These are phyloP conservation scores for Erythrolamprus reginae DNA, from an alignment of 2,113 vertebrate species.

Conservation along the genomic window DNA sequence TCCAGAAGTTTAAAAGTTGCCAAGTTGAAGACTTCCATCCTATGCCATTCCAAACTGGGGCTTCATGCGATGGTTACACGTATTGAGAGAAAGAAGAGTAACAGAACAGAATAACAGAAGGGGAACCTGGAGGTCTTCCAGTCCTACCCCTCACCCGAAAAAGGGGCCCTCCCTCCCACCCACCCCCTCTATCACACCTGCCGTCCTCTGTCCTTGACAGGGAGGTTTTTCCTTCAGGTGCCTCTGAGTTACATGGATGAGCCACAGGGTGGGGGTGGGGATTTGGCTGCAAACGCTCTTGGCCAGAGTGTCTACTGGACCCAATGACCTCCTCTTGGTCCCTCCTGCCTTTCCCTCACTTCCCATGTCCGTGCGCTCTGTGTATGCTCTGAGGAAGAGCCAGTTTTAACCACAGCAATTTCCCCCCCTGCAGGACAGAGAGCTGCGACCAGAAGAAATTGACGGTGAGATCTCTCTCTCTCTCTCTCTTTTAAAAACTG, in stretches of 20 bases:
- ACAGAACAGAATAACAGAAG: no score
- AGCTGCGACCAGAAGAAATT: slow-evolving; percentile 92
- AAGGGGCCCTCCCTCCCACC: background rate
- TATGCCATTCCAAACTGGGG: background rate
- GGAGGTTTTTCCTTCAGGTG: background rate
- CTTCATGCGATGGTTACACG: background rate
- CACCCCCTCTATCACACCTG: no score
- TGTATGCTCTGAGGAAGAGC: background rate
- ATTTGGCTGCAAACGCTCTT: background rate
- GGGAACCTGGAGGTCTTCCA: no score
- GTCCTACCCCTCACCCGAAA: background rate
- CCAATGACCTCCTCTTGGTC: background rate
- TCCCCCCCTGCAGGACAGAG: slow-evolving; percentile 84
- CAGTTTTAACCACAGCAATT: slow-evolving; percentile 26
- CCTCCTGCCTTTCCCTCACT: background rate
- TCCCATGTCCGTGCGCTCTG: background rate
- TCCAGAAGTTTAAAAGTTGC: no score
- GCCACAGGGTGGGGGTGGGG: background rate
- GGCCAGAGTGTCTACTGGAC: background rate
- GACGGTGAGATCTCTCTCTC: slow-evolving; percentile 77
- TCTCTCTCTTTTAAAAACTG: background rate
- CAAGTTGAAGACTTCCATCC: no score
- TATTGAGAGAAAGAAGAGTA: no score
- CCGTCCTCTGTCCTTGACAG: background rate
- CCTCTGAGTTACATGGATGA: background rate